These are phyloP conservation scores for Sylvicola cinctus DNA, from an alignment of 2,888 invertebrate species.

Conservation along the genomic window DNA sequence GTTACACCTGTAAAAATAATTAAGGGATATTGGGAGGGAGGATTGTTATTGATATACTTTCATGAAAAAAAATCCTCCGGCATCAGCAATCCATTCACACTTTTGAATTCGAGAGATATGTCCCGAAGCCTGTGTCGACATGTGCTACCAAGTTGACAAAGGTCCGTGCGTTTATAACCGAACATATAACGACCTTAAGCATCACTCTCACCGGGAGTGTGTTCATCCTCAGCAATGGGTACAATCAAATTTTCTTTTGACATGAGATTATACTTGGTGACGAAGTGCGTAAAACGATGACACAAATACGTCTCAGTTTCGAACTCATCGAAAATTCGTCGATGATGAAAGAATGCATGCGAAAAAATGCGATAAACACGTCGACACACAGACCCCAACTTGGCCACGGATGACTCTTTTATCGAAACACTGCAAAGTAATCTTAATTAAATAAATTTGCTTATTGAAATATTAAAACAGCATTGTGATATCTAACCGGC, in stretches of 20 bases:
- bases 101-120: too few species aligned
- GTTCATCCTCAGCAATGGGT: constrained; percentile 75
- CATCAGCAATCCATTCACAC: too few species aligned
- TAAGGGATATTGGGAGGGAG: too few species aligned
- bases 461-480: not conserved
- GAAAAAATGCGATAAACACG: constrained; percentile 98
- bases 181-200: constrained; percentile 22
- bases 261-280: constrained; percentile 96
- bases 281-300: constrained; percentile 90
- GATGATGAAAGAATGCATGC: constrained; percentile 92
- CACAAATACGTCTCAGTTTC: constrained; percentile 92
- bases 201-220: constrained; percentile 27
- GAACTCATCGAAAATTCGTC: constrained; percentile 91
- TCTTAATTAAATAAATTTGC: not conserved
- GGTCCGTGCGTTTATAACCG: too few species aligned
- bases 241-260: constrained; percentile 96
- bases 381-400: constrained; percentile 94
- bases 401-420: constrained; percentile 96
- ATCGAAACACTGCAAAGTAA: constrained; percentile 70
- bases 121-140: too few species aligned
- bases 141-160: too few species aligned
- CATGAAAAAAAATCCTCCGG: too few species aligned
- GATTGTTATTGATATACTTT: too few species aligned
- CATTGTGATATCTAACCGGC: constrained; percentile 42
- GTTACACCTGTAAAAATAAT: too few species aligned